Conservation (phyloP, 2,888 invertebrate genomes). For the Lypha dubia region DNA sequence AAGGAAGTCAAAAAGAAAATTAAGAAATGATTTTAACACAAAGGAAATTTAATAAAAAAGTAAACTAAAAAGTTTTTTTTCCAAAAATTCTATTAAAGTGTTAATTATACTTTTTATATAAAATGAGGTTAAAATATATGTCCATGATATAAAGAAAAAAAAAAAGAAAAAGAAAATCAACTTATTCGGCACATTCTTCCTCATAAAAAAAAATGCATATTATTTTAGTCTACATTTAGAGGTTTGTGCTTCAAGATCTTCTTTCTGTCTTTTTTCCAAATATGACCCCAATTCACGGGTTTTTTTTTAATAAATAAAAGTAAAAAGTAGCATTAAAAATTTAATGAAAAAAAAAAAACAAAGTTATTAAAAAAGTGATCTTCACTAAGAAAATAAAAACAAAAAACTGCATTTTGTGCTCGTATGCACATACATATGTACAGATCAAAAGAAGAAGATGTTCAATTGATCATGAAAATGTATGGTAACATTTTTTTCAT, state of each 20-base stretch:
- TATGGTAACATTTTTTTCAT: slow-evolving; percentile 28
- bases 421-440: not conserved
- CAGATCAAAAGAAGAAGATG: slow-evolving; percentile 47
- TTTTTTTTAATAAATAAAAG: slow-evolving; percentile 45
- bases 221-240: not conserved
- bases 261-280: slow-evolving; percentile 25
- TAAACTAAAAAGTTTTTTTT: not conserved
- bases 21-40: slow-evolving; percentile 24
- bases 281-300: slow-evolving; percentile 67
- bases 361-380: slow-evolving; percentile 63
- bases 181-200: slow-evolving; percentile 34
- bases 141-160: not conserved
- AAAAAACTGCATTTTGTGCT: slow-evolving; percentile 49
- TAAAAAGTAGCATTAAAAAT: not conserved
- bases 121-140: not conserved
- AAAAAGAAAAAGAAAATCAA: too few species aligned
- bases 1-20: not conserved
- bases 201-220: not conserved
- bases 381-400: slow-evolving; percentile 48
- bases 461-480: slow-evolving; percentile 42
- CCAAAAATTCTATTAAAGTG: not conserved
- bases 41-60: slow-evolving; percentile 11
- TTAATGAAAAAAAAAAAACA: not conserved
- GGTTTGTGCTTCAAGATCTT: slow-evolving; percentile 33
- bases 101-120: not conserved